Percentiles rank a stretch among this genome's conserved stretches.
Conservation (phyloP, 2,888 invertebrate genomes). For the Encarsia formosa region DNA sequence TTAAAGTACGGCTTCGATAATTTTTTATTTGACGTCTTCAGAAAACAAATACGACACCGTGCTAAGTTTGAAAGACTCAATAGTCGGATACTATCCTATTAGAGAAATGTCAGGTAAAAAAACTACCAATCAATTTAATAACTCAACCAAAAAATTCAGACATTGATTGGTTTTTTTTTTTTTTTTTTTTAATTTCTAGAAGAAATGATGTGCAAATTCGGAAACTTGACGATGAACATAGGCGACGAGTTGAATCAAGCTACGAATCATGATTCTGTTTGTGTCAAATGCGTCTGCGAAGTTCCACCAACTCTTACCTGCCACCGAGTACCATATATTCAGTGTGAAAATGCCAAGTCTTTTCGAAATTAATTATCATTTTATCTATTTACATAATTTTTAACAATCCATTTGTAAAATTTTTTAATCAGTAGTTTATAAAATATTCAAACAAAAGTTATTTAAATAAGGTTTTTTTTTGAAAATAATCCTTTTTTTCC, state of each 20-base stretch:
- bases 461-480: too few relatives aligned
- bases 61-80: too few relatives aligned
- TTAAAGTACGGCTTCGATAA: too few relatives aligned
- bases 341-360: slow-evolving; percentile 18
- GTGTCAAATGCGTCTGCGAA: slow-evolving; percentile 31
- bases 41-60: too few relatives aligned
- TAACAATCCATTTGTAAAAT: not conserved
- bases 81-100: too few relatives aligned
- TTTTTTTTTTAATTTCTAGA: slow-evolving; percentile 5
- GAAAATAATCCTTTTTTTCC: too few relatives aligned
- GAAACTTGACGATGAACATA: slow-evolving; percentile 26
- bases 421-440: too few relatives aligned
- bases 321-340: slow-evolving; percentile 14
- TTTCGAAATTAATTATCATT: not conserved
- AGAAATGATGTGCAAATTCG: slow-evolving; percentile 26
- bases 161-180: not conserved
- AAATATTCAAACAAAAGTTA: too few relatives aligned
- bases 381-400: not conserved
- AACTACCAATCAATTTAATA: too few relatives aligned
- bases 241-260: slow-evolving; percentile 28
- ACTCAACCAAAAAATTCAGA: not conserved
- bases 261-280: slow-evolving; percentile 14
- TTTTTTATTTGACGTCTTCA: too few relatives aligned
- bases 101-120: not conserved
- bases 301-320: slow-evolving; percentile 33